Evolutionary conservation across 2,113 vertebrate species (phyloP).

Genomic region (Orthonyx spaldingii): DNA sequence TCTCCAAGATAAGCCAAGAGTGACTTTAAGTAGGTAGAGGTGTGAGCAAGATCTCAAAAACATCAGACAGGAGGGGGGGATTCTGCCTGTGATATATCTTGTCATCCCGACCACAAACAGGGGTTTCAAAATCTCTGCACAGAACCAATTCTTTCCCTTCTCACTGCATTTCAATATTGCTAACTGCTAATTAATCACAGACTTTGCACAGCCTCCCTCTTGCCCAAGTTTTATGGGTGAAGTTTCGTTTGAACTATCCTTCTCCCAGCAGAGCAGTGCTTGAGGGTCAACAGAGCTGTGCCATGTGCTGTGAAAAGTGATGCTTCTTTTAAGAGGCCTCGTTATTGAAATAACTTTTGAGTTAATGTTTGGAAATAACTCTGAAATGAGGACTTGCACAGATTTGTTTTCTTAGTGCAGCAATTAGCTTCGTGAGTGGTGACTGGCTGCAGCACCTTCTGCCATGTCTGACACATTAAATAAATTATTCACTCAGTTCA

Average conservation of each 20-base stretch:
- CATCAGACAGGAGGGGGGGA: neutral
- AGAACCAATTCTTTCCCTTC: neutral
- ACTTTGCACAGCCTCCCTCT: neutral
- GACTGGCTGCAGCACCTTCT: slow-evolving; percentile 44
- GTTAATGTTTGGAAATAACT: slow-evolving; percentile 54
- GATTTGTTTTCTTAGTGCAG: slow-evolving; percentile 60
- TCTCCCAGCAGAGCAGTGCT: slow-evolving; percentile 21
- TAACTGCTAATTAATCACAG: slow-evolving; percentile 38
- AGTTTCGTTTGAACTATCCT: neutral
- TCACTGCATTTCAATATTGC: neutral
- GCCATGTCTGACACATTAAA: slow-evolving; percentile 51
- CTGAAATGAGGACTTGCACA: slow-evolving; percentile 31
- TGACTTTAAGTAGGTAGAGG: neutral
- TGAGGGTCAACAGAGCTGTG: neutral
- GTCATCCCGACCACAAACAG: neutral
- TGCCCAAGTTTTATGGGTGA: neutral
- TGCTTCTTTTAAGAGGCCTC: slow-evolving; percentile 16
- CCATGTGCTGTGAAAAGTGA: slow-evolving; percentile 21
- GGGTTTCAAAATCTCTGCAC: neutral
- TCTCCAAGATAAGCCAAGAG: neutral
- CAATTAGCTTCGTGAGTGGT: slow-evolving; percentile 20
- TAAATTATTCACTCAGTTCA: slow-evolving; percentile 47
- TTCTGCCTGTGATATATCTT: neutral
- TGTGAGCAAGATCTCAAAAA: neutral
- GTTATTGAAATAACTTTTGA: slow-evolving; percentile 41